Percentiles rank a stretch among this genome's conserved stretches.
Conservation (phyloP, 2,888 invertebrate genomes). For the Clostera curtula region DNA sequence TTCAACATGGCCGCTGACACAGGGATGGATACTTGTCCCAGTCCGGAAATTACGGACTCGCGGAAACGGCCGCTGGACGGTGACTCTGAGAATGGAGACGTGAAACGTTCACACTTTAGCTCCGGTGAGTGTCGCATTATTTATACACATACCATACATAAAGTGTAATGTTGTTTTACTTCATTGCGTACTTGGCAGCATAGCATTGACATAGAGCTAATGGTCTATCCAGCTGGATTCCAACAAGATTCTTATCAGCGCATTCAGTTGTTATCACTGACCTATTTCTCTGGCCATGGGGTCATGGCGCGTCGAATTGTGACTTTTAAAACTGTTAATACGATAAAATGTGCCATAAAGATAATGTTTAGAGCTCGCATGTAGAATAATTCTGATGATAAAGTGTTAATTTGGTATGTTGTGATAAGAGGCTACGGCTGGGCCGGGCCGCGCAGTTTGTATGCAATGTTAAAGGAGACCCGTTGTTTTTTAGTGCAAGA, state of each 20-base stretch:
- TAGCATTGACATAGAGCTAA: slow-evolving; percentile 62
- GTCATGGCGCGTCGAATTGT: slow-evolving; percentile 39
- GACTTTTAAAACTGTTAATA: slow-evolving; percentile 16
- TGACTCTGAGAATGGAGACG: slow-evolving; percentile 90
- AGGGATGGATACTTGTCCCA: slow-evolving; percentile 95
- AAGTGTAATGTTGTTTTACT: slow-evolving; percentile 31
- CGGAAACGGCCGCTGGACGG: slow-evolving; percentile 92
- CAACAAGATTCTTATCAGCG: slow-evolving; percentile 68
- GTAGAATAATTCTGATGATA: slow-evolving; percentile 29
- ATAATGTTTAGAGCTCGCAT: slow-evolving; percentile 27
- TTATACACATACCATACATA: slow-evolving; percentile 32
- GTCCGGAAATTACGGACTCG: slow-evolving; percentile 93
- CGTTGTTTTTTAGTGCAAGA: slow-evolving; percentile 75
- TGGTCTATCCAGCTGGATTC: slow-evolving; percentile 49
- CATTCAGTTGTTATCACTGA: slow-evolving; percentile 58
- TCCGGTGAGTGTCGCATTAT: slow-evolving; percentile 79
- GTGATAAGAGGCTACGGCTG: slow-evolving; percentile 32
- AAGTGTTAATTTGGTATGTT: slow-evolving; percentile 26
- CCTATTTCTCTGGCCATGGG: slow-evolving; percentile 58
- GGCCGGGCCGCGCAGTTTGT: slow-evolving; percentile 30
- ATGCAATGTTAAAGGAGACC: slow-evolving; percentile 70
- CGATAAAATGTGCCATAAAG: slow-evolving; percentile 23
- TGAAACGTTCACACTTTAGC: slow-evolving; percentile 93
- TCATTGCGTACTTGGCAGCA: slow-evolving; percentile 60
- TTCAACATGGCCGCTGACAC: slow-evolving; percentile 93